A percentile compares a stretch with the other conserved stretches of the same genome.
Evolutionary conservation across 1,140 invertebrate species (phyloP).

Genomic region (Laupala kohalensis): DNA sequence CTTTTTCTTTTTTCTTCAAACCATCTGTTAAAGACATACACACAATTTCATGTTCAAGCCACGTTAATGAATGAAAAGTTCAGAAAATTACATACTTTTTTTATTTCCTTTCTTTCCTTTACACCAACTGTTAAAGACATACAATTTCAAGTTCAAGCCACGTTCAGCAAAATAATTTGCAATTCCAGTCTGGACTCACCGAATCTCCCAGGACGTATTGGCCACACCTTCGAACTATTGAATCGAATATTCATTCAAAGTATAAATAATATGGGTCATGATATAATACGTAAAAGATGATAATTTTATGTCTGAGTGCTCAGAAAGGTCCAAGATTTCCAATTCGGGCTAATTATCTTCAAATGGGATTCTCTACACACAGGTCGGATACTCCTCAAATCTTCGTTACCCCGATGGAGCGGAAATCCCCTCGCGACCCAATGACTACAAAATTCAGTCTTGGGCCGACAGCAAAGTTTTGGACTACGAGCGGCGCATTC

Average conservation of each 20-base stretch:
- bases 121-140: no score
- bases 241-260: background rate
- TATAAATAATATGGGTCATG: background rate
- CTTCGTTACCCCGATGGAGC: slow-evolving; percentile 50
- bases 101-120: no score
- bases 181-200: no score
- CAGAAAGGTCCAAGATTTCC: background rate
- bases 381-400: slow-evolving; percentile 49
- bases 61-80: no score
- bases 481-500: slow-evolving; percentile 44
- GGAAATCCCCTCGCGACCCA: slow-evolving; percentile 42
- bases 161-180: no score
- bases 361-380: slow-evolving; percentile 17
- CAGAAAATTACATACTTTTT: no score
- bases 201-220: no score
- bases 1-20: no score
- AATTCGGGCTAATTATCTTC: background rate
- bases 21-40: no score
- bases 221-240: background rate
- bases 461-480: slow-evolving; percentile 30
- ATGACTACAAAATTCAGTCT: slow-evolving; percentile 22
- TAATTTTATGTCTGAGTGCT: background rate
- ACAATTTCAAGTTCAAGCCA: no score
- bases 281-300: background rate
- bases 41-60: no score